Percentiles rank a stretch among this genome's conserved stretches.
Conservation (phyloP, 2,888 invertebrate species). For the Drosophila hamatofila region DNA sequence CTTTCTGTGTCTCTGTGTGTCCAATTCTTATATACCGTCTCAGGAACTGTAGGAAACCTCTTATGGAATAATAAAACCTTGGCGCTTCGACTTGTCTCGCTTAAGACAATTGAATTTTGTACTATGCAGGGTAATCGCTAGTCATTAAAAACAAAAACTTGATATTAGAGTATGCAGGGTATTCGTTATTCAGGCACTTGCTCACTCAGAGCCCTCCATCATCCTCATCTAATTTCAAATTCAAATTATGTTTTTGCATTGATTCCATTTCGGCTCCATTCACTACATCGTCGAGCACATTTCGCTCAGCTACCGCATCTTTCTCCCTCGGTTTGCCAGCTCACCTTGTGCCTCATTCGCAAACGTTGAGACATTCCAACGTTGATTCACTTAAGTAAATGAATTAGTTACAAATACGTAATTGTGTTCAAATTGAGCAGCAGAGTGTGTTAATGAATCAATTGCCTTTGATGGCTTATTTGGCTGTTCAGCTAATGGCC, state of each 20-base stretch:
- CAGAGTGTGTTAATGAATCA: conserved; percentile 8
- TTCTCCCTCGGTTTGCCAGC: not conserved
- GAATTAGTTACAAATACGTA: not conserved
- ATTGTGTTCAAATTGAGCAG: conserved; percentile 2
- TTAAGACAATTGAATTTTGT: too few species aligned
- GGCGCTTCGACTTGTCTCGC: too few species aligned
- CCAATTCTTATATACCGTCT: too few species aligned
- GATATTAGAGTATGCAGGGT: too few species aligned
- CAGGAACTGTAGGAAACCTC: too few species aligned
- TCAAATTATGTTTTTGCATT: not conserved
- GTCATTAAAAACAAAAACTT: too few species aligned
- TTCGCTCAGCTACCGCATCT: not conserved
- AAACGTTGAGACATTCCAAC: not conserved
- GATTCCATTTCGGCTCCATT: not conserved
- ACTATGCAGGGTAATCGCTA: too few species aligned
- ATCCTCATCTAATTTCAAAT: too few species aligned
- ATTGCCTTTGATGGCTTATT: conserved; percentile 10
- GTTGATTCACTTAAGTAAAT: not conserved
- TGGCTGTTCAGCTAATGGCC: conserved; percentile 1
- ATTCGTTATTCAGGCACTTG: too few species aligned
- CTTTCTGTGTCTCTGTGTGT: too few species aligned
- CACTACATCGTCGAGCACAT: not conserved
- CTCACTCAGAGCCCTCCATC: too few species aligned
- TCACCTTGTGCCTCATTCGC: not conserved
- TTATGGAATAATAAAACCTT: too few species aligned